Evolutionary conservation across 2,113 vertebrate species (phyloP).

Genomic region (Varanus komodoensis): DNA sequence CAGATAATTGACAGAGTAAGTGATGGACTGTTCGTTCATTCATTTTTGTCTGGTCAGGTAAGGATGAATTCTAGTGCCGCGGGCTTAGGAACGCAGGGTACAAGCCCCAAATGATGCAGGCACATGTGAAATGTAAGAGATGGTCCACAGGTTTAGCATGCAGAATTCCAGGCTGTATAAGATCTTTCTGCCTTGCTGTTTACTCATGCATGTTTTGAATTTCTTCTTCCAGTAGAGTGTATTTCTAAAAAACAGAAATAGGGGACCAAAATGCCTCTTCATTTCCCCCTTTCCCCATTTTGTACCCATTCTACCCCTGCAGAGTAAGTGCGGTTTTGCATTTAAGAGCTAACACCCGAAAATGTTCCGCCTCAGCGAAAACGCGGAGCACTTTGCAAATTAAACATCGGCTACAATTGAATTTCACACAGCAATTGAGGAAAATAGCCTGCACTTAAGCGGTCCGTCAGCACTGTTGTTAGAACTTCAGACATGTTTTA

Average conservation of each 20-base stretch:
- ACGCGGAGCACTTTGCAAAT: neutral
- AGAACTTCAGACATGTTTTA: neutral
- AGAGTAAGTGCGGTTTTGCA: neutral
- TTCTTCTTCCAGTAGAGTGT: neutral
- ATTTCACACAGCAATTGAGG: neutral
- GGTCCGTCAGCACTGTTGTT: neutral
- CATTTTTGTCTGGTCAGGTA: neutral
- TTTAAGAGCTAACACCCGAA: neutral
- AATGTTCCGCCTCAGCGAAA: neutral
- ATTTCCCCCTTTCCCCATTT: neutral
- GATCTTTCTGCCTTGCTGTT: neutral
- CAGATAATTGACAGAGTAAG: constrained; percentile 98
- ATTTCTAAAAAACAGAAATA: neutral
- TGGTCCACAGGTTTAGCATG: too few species aligned
- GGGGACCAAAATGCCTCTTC: neutral
- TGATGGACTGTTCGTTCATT: neutral
- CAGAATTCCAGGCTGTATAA: neutral
- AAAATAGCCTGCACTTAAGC: neutral
- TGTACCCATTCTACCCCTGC: neutral
- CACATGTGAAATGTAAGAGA: neutral
- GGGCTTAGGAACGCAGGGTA: neutral
- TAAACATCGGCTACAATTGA: neutral
- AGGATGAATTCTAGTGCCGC: neutral
- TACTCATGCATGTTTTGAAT: neutral
- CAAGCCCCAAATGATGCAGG: neutral